Evolutionary conservation across 2,797 vertebrate genomes (phyloP), one percentile per base, ranked within the genome.

Genomic region (Hylomyscus alleni): DNA sequence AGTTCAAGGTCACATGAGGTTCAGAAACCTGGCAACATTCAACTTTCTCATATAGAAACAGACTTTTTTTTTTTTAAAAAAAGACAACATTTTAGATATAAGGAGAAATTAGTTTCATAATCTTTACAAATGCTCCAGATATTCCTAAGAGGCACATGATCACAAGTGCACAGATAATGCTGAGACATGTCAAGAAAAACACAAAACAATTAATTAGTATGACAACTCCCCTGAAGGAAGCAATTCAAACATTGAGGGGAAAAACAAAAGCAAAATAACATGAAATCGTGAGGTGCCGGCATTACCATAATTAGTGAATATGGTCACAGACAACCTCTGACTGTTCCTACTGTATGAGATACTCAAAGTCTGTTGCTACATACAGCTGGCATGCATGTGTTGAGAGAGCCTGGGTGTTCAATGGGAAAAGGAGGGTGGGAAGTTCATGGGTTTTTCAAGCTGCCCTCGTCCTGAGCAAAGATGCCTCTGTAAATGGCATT

Each of bases 141-240:
- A 80, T 97, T 96, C 95, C 95, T 37, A 94, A 89, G 65, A 97
- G 89, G 93, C 72, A 94, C 15, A 34, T 40, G 88, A 90, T 58
- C 88, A 76, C 50, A 89, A 56, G 73, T 95, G 69, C 76, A 91
- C 40, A 95, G 84, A 96, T 58, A 95, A 89, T 34, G 60, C 40
- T 94, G 90, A 96, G 76, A 95, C 81, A 91, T 47, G 85, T 96
- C 92, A 95, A 93, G 73, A 78, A 96, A 94, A 77, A 82, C 69
- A 95, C 52, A 90, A 91, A 93, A 95, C 89, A 96, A 96, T 96
- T 94, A 87, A 97, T 97, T 97, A 97, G 90, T 20, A 78, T 82
- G 95, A 91, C 94, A 96, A 44, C 47, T 93, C n/a, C 44, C 84
- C 67, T 47, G 77, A 94, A 97, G 91, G 88, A 97, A 94, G 77